A percentile compares a stretch with the other conserved stretches of the same genome.
These are phyloP conservation scores for Macquaria ambigua DNA, from an alignment of 2,113 vertebrate species.

Conservation along the genomic window DNA sequence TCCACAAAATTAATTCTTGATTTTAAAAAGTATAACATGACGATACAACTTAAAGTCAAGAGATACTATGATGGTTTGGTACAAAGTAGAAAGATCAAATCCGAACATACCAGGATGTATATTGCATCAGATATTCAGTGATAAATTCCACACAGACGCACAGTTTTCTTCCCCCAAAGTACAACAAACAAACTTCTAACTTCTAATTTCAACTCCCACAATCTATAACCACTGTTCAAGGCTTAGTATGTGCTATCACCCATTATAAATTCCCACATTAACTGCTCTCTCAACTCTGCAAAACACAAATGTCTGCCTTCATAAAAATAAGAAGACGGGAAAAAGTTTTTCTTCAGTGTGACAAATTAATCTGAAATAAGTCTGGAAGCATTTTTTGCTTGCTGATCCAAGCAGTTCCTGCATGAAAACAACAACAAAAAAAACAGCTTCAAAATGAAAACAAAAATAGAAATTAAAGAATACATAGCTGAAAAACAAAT, in stretches of 20 bases:
- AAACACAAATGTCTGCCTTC: conserved; percentile 9
- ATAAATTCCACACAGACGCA: conserved; percentile 32
- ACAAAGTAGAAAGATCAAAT: conserved; percentile 30
- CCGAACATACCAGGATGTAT: conserved; percentile 35
- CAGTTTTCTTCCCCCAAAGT: neutral
- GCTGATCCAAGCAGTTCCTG: conserved; percentile 20
- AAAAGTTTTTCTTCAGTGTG: neutral
- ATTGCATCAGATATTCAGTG: conserved; percentile 58
- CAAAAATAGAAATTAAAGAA: neutral
- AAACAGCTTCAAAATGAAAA: neutral
- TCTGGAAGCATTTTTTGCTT: conserved; percentile 17
- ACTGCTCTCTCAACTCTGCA: conserved; percentile 4
- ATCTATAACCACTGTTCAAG: conserved; percentile 13
- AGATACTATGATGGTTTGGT: conserved; percentile 1
- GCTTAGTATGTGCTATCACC: conserved; percentile 22
- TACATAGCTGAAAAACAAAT: conserved; percentile 14
- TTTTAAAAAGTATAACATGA: conserved; percentile 7
- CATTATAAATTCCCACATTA: conserved; percentile 35
- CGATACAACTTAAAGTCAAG: conserved; percentile 15
- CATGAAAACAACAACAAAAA: conserved; percentile 11
- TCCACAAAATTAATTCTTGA: neutral
- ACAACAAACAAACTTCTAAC: conserved; percentile 20
- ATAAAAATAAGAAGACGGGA: neutral
- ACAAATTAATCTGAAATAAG: neutral
- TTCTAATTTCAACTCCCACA: neutral